phyloP scores from a whole-genome alignment of 2,113 vertebrate species.

The Corythoichthys intestinalis region DNA sequence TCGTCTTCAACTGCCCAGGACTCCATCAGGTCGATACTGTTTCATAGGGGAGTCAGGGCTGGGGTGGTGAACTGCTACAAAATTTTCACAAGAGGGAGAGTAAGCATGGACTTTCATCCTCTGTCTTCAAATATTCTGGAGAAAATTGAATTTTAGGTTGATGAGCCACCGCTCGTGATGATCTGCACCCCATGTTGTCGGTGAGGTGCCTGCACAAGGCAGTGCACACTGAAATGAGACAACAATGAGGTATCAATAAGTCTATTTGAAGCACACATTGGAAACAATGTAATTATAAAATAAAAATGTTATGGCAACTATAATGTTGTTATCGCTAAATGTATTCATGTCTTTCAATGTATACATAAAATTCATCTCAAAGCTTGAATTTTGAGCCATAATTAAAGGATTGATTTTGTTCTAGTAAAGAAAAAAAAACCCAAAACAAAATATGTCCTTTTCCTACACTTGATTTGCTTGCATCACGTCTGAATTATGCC shows the following conservation, averaged over 20 bases:
- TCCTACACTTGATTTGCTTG: no score
- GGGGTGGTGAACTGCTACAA: constrained; percentile 45
- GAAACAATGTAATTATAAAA: no score
- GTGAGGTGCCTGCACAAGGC: constrained; percentile 53
- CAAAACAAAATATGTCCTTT: no score
- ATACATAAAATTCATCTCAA: no score
- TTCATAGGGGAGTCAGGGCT: constrained; percentile 38
- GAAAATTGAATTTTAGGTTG: constrained; percentile 56
- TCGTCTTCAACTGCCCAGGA: constrained; percentile 34
- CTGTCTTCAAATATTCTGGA: constrained; percentile 54
- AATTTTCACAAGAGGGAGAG: constrained; percentile 50
- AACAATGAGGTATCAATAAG: constrained; percentile 14
- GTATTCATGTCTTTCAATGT: no score
- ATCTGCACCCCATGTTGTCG: constrained; percentile 41
- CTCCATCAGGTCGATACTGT: constrained; percentile 44
- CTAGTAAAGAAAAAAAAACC: no score
- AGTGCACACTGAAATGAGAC: constrained; percentile 12
- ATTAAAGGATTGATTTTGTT: no score
- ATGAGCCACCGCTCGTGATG: constrained; percentile 42
- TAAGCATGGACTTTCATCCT: constrained; percentile 48
- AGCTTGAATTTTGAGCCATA: no score
- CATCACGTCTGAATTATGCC: no score
- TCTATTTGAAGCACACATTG: neutral
- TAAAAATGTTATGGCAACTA: no score
- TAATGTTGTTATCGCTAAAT: no score